Conservation (phyloP, 2,113 vertebrate species). For the Dicentrarchus labrax region DNA sequence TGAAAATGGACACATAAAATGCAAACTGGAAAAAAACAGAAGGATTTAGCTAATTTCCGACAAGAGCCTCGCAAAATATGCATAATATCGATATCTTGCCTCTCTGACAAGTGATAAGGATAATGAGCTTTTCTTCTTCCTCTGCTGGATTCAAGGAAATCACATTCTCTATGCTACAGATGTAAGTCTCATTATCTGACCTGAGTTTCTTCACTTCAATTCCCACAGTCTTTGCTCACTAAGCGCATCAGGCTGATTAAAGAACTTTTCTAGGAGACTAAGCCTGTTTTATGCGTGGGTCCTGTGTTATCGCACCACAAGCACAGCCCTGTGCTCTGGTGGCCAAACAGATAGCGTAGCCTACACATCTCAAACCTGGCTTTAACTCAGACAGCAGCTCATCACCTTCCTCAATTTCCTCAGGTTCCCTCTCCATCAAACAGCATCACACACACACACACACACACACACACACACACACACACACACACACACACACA, state of each 20-base stretch:
- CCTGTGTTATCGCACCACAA: conserved; percentile 64
- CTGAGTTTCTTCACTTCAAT: conserved; percentile 77
- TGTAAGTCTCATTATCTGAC: conserved; percentile 83
- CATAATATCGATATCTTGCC: conserved; percentile 77
- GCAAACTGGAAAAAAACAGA: conserved; percentile 29
- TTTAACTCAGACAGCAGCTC: conserved; percentile 58
- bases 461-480: neutral
- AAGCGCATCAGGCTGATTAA: conserved; percentile 80
- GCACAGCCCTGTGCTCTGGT: conserved; percentile 62
- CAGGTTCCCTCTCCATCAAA: conserved; percentile 29
- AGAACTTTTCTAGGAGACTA: conserved; percentile 75
- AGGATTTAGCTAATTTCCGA: conserved; percentile 73
- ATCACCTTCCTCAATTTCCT: conserved; percentile 42
- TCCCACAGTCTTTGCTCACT: conserved; percentile 80
- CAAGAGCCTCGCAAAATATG: conserved; percentile 67
- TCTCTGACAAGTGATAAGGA: conserved; percentile 78
- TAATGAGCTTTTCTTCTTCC: conserved; percentile 80
- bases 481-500: neutral
- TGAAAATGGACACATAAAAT: conserved; percentile 65
- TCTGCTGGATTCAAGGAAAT: conserved; percentile 72
- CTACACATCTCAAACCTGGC: conserved; percentile 49
- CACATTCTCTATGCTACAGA: conserved; percentile 76
- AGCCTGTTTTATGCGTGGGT: conserved; percentile 71
- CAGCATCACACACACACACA: neutral
- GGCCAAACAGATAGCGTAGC: conserved; percentile 70